A percentile compares a stretch with the other conserved stretches of the same genome.
Evolutionary conservation across 1,140 invertebrate genomes (phyloP).

Genomic region (Lineus longissimus): DNA sequence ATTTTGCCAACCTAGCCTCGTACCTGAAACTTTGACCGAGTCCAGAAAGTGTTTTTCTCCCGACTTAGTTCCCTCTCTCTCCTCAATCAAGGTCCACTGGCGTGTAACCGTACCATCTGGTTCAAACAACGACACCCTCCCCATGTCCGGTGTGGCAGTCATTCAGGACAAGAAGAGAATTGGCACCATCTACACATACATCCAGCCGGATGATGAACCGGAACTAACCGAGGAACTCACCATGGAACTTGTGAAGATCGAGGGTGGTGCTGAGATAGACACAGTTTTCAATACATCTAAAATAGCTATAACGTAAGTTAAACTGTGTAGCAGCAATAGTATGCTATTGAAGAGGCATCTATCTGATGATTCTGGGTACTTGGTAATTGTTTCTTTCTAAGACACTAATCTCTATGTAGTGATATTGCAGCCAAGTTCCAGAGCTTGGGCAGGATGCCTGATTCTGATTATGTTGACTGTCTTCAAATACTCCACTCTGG

Average conservation of each 20-base stretch:
- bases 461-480: not conserved
- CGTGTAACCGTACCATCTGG: slow-evolving; percentile 27
- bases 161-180: slow-evolving; percentile 28
- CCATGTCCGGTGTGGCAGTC: slow-evolving; percentile 31
- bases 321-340: no score
- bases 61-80: not conserved
- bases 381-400: no score
- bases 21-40: no score
- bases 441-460: no score
- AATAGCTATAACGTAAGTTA: slow-evolving; percentile 40
- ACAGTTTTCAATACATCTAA: slow-evolving; percentile 23
- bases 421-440: no score
- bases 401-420: no score
- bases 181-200: slow-evolving; percentile 29
- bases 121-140: slow-evolving; percentile 28
- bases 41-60: not conserved
- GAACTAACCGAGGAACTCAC: slow-evolving; percentile 43
- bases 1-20: no score
- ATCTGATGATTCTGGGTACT: no score
- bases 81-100: slow-evolving; percentile 36
- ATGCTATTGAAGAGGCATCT: no score
- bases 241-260: slow-evolving; percentile 28
- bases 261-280: slow-evolving; percentile 46
- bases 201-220: slow-evolving; percentile 40
- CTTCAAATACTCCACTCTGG: not conserved